phyloP scores from a whole-genome alignment of 2,797 vertebrate species.

The Poeciliopsis gracilis region DNA sequence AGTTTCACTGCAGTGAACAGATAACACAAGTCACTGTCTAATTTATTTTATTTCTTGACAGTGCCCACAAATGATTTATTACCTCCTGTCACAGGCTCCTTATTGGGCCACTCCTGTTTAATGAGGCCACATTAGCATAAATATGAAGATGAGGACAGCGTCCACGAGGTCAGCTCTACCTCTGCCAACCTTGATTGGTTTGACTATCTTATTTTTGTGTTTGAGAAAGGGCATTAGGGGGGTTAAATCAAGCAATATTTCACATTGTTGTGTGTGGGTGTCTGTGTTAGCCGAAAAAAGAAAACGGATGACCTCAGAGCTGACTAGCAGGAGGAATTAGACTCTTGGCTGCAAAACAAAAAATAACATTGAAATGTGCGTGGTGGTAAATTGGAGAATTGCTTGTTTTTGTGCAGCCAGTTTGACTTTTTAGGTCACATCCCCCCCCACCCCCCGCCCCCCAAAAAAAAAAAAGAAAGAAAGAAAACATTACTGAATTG shows the following conservation, averaged over 20 bases:
- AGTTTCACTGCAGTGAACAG: conserved; percentile 59
- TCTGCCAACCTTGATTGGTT: conserved; percentile 18
- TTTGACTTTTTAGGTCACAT: neutral
- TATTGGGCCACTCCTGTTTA: conserved; percentile 62
- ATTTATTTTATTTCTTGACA: conserved; percentile 72
- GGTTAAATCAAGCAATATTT: conserved; percentile 23
- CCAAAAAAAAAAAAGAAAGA: neutral
- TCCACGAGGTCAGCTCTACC: conserved; percentile 25
- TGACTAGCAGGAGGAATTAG: neutral
- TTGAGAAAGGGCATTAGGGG: neutral
- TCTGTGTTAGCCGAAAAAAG: neutral
- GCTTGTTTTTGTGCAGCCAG: neutral
- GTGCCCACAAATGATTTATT: conserved; percentile 73
- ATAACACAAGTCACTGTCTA: conserved; percentile 58
- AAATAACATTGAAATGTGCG: neutral
- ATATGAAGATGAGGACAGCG: conserved; percentile 46
- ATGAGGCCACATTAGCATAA: conserved; percentile 68
- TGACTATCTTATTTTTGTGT: conserved; percentile 8
- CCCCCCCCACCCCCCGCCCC: no score
- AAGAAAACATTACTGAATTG: neutral
- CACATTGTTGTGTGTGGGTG: conserved; percentile 8
- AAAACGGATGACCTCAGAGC: neutral
- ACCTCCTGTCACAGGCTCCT: conserved; percentile 53
- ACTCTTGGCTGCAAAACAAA: neutral
- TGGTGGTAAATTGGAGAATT: neutral